Evolutionary conservation across 2,888 invertebrate species (phyloP).

Genomic region (Athripsodes cinereus): DNA sequence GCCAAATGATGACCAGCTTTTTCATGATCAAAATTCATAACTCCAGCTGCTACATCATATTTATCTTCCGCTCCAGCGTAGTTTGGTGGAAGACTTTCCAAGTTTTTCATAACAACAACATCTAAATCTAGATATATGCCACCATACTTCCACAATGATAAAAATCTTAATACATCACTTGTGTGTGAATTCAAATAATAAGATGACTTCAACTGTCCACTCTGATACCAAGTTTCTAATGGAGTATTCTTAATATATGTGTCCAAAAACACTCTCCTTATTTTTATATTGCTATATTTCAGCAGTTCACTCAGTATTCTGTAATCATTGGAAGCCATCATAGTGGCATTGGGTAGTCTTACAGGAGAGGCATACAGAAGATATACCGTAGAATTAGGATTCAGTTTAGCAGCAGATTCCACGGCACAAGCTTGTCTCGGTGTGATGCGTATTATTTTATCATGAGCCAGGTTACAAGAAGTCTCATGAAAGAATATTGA

Average conservation of each 20-base stretch:
- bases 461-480: slow-evolving; percentile 45
- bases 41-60: slow-evolving; percentile 57
- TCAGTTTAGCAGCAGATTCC: slow-evolving; percentile 59
- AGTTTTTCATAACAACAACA: slow-evolving; percentile 57
- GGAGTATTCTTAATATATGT: slow-evolving; percentile 52
- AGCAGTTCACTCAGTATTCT: slow-evolving; percentile 32
- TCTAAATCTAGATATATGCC: slow-evolving; percentile 75
- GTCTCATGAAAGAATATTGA: slow-evolving; percentile 66
- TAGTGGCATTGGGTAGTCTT: slow-evolving; percentile 31
- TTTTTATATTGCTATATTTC: slow-evolving; percentile 45
- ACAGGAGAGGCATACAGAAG: slow-evolving; percentile 49
- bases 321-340: slow-evolving; percentile 19
- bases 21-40: slow-evolving; percentile 53
- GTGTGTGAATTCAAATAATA: slow-evolving; percentile 54
- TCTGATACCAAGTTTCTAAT: slow-evolving; percentile 47
- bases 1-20: slow-evolving; percentile 55
- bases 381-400: slow-evolving; percentile 52
- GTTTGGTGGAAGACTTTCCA: slow-evolving; percentile 50
- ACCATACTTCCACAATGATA: slow-evolving; percentile 68
- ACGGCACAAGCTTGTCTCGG: slow-evolving; percentile 61
- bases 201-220: slow-evolving; percentile 45
- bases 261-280: slow-evolving; percentile 46
- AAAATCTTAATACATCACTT: slow-evolving; percentile 58
- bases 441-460: slow-evolving; percentile 42
- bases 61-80: slow-evolving; percentile 58